These are phyloP conservation scores for Ctenopoma kingsleyae DNA, from an alignment of 2,797 vertebrate genomes.

Conservation along the genomic window DNA sequence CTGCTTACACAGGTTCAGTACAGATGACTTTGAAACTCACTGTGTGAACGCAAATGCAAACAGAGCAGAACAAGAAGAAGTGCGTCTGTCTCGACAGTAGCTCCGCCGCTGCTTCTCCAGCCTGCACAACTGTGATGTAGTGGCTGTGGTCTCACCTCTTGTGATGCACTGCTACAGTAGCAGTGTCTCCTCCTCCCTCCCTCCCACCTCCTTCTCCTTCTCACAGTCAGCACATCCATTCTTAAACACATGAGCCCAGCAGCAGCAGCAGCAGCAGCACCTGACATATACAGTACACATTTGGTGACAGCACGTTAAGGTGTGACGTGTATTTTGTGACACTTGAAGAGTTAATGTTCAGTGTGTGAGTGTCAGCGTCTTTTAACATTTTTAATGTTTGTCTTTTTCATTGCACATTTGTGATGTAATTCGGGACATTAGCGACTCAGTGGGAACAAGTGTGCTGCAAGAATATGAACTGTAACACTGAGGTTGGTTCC, in stretches of 20 bases:
- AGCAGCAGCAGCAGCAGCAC: conserved; percentile 51
- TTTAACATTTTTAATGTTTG: not conserved
- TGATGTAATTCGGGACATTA: not conserved
- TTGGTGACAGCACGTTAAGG: conserved; percentile 7
- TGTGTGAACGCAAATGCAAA: not conserved
- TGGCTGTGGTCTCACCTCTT: conserved; percentile 70
- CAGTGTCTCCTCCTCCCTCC: conserved; percentile 39
- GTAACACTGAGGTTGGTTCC: too few species aligned
- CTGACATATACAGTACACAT: conserved; percentile 46
- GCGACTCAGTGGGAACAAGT: too few species aligned
- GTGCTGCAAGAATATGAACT: not conserved
- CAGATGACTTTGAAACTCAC: conserved; percentile 5
- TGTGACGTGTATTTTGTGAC: not conserved
- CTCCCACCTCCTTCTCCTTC: conserved; percentile 25
- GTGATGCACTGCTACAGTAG: conserved; percentile 79
- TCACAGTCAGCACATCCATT: conserved; percentile 76
- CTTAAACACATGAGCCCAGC: conserved; percentile 67
- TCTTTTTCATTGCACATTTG: not conserved
- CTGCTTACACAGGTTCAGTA: conserved; percentile 8
- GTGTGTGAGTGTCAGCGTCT: not conserved
- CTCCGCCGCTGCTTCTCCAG: conserved; percentile 32
- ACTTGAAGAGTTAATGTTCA: not conserved
- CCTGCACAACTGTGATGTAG: conserved; percentile 58
- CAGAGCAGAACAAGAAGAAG: conserved; percentile 15
- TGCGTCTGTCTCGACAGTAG: conserved; percentile 10